A percentile compares a stretch with the other conserved stretches of the same genome.
Conservation (phyloP, 2,113 vertebrate genomes). For the Machaerirhynchus nigripectus region DNA sequence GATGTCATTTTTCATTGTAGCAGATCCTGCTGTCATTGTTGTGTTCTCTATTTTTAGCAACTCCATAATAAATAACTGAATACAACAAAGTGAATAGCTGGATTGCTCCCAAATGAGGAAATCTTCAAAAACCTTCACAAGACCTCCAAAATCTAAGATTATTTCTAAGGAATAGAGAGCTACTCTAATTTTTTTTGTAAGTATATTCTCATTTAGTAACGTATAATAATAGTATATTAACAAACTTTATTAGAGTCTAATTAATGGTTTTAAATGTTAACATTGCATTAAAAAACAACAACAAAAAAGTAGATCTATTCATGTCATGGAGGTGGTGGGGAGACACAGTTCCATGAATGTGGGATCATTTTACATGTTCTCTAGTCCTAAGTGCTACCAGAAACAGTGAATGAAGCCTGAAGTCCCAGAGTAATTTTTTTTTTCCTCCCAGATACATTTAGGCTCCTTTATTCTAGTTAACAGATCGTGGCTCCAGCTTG, state of each 20-base stretch:
- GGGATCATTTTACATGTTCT: rapidly evolving
- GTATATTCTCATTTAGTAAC: neutral
- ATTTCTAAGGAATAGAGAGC: neutral
- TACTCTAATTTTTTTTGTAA: neutral
- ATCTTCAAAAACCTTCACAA: neutral
- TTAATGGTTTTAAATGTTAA: neutral
- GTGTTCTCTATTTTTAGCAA: neutral
- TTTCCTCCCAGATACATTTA: neutral
- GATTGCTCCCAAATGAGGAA: neutral
- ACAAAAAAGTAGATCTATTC: neutral
- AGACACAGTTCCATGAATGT: neutral
- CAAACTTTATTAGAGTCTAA: neutral
- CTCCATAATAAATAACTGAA: neutral
- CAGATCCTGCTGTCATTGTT: neutral
- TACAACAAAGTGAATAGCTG: neutral
- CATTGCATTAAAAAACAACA: neutral
- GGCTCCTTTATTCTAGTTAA: neutral
- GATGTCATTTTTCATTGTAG: neutral
- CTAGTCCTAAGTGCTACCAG: neutral
- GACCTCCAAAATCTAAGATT: neutral
- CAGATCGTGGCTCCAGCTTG: neutral
- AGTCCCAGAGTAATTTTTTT: neutral
- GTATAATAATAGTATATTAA: neutral
- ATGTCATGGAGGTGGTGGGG: neutral
- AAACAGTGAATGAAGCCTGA: neutral